phyloP scores from a whole-genome alignment of 2,797 vertebrate genomes.

The Bradypodion pumilum region DNA sequence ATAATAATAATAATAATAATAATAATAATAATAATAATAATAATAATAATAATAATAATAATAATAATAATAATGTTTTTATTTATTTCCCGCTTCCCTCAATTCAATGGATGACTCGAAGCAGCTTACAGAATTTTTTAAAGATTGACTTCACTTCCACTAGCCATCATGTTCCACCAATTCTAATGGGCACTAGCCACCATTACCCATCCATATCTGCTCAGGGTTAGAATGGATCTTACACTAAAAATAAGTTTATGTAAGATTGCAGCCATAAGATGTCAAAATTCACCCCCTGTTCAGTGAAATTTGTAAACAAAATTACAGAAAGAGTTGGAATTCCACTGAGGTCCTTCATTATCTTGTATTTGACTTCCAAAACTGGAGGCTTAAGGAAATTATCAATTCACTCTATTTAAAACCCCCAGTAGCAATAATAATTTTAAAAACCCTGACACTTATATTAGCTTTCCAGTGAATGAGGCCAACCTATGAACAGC shows the following conservation, averaged over 20 bases:
- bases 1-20: too few species aligned
- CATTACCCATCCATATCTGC: too few species aligned
- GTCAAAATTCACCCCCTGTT: background rate
- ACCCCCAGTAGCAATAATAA: background rate
- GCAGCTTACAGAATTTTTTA: too few species aligned
- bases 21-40: too few species aligned
- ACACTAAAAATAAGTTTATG: background rate
- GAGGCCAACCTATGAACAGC: background rate
- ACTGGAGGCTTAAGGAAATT: background rate
- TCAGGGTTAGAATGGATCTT: background rate
- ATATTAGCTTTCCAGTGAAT: background rate
- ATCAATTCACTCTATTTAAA: background rate
- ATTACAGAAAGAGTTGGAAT: background rate
- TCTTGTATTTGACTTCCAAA: background rate
- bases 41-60: too few species aligned
- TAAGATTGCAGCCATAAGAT: background rate
- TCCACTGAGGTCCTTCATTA: background rate
- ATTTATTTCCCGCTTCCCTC: too few species aligned
- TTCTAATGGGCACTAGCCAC: too few species aligned
- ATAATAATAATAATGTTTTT: too few species aligned
- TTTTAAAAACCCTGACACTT: background rate
- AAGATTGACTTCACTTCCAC: too few species aligned
- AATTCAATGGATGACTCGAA: too few species aligned
- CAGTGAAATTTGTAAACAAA: background rate
- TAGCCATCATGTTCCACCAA: too few species aligned